A percentile compares a stretch with the other conserved stretches of the same genome.
phyloP scores from a whole-genome alignment of 1,140 invertebrate species.

The Megathymus violae region DNA sequence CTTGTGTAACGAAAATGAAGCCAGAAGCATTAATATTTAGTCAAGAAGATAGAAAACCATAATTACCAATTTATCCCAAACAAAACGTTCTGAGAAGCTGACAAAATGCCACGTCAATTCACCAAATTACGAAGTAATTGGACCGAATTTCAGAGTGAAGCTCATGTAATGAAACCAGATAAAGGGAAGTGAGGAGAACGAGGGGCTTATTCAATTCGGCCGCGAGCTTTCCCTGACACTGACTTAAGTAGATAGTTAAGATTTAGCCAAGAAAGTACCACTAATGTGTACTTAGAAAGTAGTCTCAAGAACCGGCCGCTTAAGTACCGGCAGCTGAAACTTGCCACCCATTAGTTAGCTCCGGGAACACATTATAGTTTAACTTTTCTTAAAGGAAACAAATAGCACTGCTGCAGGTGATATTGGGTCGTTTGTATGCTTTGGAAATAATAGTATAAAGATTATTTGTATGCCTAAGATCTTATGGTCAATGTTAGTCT shows the following conservation, averaged over 20 bases:
- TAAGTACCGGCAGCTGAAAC: conserved; percentile 74
- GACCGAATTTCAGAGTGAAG: conserved; percentile 76
- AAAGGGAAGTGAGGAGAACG: conserved; percentile 59
- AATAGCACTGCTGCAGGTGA: not conserved
- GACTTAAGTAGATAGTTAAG: conserved; percentile 80
- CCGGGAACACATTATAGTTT: conserved; percentile 74
- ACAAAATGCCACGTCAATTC: conserved; percentile 75
- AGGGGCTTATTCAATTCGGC: conserved; percentile 73
- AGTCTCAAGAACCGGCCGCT: conserved; percentile 74
- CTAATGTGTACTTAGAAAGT: conserved; percentile 80
- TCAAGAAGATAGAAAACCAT: conserved; percentile 22
- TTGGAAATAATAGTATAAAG: no score
- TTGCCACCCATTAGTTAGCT: conserved; percentile 77
- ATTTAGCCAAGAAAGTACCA: conserved; percentile 71
- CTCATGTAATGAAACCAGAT: conserved; percentile 76
- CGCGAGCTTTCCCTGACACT: conserved; percentile 67
- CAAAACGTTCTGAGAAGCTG: conserved; percentile 67
- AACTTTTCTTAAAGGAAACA: conserved; percentile 59
- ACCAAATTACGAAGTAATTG: conserved; percentile 76
- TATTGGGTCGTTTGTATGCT: not conserved
- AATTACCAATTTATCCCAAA: conserved; percentile 36
- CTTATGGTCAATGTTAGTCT: no score
- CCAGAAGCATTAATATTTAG: not conserved
- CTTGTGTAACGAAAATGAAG: no score
- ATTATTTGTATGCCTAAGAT: no score